phyloP scores from a whole-genome alignment of 1,140 invertebrate species.

The Zaprionus kolodkinae region DNA sequence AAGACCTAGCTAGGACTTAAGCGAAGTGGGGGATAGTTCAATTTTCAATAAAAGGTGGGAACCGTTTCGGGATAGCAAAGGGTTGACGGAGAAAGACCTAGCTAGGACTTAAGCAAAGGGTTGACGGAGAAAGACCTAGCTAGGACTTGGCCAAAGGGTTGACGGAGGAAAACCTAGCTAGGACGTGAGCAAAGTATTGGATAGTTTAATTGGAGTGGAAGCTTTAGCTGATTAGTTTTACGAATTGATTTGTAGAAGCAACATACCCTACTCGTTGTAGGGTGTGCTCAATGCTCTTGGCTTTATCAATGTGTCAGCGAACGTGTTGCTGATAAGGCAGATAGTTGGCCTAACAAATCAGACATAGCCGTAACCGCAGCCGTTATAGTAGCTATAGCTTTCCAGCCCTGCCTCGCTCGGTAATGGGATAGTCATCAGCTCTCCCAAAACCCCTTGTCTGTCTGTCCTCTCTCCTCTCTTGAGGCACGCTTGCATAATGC shows the following conservation, averaged over 20 bases:
- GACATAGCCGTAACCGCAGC: slow-evolving; percentile 27
- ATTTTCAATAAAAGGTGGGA: too few species aligned
- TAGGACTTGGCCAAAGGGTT: not conserved
- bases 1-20: not conserved
- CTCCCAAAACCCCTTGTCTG: not conserved
- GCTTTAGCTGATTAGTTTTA: slow-evolving; percentile 3
- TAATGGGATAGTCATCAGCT: not conserved
- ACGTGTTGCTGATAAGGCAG: slow-evolving; percentile 71
- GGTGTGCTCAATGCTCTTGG: slow-evolving; percentile 36
- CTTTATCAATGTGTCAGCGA: slow-evolving; percentile 74
- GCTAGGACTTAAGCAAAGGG: not conserved
- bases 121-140: not conserved
- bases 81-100: too few species aligned
- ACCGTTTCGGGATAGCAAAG: too few species aligned
- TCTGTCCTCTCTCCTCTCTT: too few species aligned
- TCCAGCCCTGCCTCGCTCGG: not conserved
- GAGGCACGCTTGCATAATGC: slow-evolving; percentile 61
- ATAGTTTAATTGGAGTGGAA: too few species aligned
- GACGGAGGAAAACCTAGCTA: not conserved
- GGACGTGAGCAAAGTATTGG: not conserved
- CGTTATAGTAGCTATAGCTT: not conserved
- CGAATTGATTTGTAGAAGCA: not conserved
- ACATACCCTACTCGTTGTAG: not conserved
- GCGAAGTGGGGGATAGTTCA: too few species aligned
- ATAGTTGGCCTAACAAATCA: slow-evolving; percentile 59